Base-by-base conservation (phyloP, 1,140 invertebrate genomes). In the Zaprionus africanus region DNA sequence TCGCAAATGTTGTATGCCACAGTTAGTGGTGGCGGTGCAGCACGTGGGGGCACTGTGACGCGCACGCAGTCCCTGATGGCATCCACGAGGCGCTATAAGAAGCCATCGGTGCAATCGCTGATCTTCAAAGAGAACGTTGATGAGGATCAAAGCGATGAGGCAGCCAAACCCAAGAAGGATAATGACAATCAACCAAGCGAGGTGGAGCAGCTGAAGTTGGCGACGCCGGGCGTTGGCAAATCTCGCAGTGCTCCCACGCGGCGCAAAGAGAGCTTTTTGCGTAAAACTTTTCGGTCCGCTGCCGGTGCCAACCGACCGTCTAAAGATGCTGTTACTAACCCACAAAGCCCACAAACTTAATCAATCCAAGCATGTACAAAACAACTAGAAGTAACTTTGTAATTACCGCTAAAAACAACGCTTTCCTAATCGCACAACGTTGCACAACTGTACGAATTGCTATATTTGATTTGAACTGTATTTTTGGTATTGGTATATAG, bases 231-330 rank as follows among this genome's bases (percentile, higher is more conserved):
- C n/a, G 36, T 17, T 9, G 7, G 15, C 15, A 56, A 56, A 28
- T 9, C 22, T 34, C 72, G 72, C 57, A 62, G 68, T 62, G 34
- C 69, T 58, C 59, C 79, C 63, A 58, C 81, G 46, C 71, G 76
- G 1, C 91, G 87, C 63, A 92, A 92, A 73, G 86, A 93, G 75
- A 93, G 92, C 76, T 93, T 93, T 79, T 74, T 93, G 56, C 91
- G 82, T 56, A 93, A 92, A 76, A 93, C 90, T 24, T 87, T 93
- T 71, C 80, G 81, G 58, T 78, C 85, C 38, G 82, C 84, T 60
- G 91, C 91, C 56, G 81, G 79, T 74, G 78, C 76, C n/a, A 79
- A 22, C 61, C 84, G 80, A 31, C 56, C 59, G 24, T 24, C 68
- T 36, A 80, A 78, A 78, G 78, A 91, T 73, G 68, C 69, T 76